Evolutionary conservation across 2,888 invertebrate species (phyloP).

Genomic region (Netelia inedita): DNA sequence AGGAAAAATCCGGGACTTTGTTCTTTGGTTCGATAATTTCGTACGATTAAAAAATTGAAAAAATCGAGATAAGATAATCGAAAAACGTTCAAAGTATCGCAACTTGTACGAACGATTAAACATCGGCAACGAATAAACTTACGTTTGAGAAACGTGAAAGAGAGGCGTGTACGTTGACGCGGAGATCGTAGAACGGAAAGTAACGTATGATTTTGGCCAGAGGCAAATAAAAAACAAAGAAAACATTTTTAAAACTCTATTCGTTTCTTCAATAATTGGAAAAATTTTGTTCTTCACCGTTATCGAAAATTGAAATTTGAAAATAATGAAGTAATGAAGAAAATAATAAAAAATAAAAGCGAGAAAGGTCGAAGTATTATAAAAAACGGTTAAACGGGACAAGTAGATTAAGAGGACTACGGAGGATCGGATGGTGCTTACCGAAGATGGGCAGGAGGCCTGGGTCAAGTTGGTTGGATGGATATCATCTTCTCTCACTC

Average conservation of each 20-base stretch:
- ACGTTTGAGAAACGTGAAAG: neutral
- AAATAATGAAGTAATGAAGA: conserved; percentile 39
- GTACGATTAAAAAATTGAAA: conserved; percentile 21
- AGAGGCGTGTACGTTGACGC: conserved; percentile 14
- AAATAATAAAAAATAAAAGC: conserved; percentile 60
- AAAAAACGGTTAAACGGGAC: conserved; percentile 81
- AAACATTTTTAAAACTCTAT: neutral
- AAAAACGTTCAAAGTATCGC: conserved; percentile 30
- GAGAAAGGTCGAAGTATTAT: conserved; percentile 65
- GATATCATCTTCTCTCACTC: conserved; percentile 82
- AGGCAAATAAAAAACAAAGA: conserved; percentile 18
- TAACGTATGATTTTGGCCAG: conserved; percentile 17
- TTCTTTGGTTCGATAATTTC: neutral
- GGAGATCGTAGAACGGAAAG: conserved; percentile 42
- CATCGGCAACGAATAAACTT: neutral
- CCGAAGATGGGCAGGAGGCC: conserved; percentile 85
- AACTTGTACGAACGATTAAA: conserved; percentile 43
- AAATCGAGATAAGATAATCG: conserved; percentile 22
- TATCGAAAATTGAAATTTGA: conserved; percentile 1
- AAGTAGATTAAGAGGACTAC: conserved; percentile 85
- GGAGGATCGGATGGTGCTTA: conserved; percentile 85
- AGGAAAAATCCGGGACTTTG: conserved; percentile 57
- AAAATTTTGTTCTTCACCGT: conserved; percentile 14
- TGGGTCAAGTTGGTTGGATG: conserved; percentile 84
- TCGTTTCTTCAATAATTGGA: neutral